These are phyloP conservation scores for Agrotis segetum DNA, from an alignment of 2,888 invertebrate genomes.

Conservation along the genomic window DNA sequence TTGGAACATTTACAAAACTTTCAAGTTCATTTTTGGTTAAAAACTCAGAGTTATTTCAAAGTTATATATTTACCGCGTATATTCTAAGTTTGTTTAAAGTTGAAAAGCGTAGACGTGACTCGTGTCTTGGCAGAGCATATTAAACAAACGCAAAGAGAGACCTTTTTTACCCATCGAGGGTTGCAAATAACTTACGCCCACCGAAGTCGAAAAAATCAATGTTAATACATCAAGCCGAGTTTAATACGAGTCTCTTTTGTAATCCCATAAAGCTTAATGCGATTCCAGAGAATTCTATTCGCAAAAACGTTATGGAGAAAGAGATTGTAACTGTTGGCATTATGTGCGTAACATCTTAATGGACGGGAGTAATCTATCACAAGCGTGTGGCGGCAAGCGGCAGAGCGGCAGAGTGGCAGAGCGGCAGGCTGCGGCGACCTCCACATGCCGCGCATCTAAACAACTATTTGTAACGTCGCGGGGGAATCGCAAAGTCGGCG, in stretches of 20 bases:
- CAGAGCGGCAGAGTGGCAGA: constrained; percentile 12
- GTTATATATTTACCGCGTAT: neutral
- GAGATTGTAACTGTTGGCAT: constrained; percentile 25
- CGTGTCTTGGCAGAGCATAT: constrained; percentile 22
- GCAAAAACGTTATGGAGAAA: constrained; percentile 43
- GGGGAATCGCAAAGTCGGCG: constrained; percentile 64
- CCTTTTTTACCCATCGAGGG: constrained; percentile 31
- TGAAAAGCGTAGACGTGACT: neutral
- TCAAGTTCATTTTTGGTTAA: neutral
- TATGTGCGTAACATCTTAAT: constrained; percentile 62
- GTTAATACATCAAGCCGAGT: constrained; percentile 58
- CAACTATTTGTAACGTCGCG: constrained; percentile 64
- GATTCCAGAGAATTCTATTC: constrained; percentile 48
- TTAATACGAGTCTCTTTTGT: constrained; percentile 62
- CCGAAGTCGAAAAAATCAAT: constrained; percentile 59
- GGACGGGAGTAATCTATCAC: constrained; percentile 68
- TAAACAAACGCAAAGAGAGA: constrained; percentile 45
- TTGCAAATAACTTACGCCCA: constrained; percentile 53
- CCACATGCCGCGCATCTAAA: constrained; percentile 65
- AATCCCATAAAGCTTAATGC: constrained; percentile 58
- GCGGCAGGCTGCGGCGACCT: constrained; percentile 47
- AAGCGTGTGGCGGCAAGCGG: constrained; percentile 21
- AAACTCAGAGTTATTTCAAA: constrained; percentile 10
- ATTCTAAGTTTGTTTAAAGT: constrained; percentile 12
- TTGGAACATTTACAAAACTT: neutral